Evolutionary conservation across 2,113 vertebrate genomes (phyloP).

Genomic region (Stomatorhinus ivindoensis): DNA sequence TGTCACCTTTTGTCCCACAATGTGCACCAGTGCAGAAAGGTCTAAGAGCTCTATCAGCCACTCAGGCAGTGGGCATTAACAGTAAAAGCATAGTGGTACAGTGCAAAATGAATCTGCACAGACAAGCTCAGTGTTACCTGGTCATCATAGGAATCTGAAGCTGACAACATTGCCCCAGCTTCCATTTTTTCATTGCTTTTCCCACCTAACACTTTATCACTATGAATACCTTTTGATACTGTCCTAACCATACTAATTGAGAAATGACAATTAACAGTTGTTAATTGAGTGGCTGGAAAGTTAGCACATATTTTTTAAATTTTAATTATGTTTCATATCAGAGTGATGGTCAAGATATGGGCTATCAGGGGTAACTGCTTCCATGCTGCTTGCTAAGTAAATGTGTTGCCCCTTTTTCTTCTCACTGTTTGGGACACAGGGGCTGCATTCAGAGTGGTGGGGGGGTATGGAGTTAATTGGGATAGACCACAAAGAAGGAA

Average conservation of each 20-base stretch:
- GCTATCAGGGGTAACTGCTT: not conserved
- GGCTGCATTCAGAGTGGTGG: constrained; percentile 29
- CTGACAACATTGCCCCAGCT: not conserved
- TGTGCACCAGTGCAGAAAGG: not conserved
- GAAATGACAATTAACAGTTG: not conserved
- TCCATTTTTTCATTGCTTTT: not conserved
- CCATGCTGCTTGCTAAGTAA: not conserved
- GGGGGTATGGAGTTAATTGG: not conserved
- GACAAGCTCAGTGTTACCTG: not conserved
- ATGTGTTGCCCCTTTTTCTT: constrained; percentile 36
- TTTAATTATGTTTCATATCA: not conserved
- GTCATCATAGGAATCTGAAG: not conserved
- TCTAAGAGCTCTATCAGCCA: not conserved
- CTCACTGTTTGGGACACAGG: constrained; percentile 34
- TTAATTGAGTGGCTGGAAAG: not conserved
- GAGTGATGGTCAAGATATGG: not conserved
- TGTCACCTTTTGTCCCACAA: not conserved
- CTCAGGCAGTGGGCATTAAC: not conserved
- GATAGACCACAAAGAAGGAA: constrained; percentile 37
- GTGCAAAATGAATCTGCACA: not conserved
- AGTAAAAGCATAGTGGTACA: not conserved
- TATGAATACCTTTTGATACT: not conserved
- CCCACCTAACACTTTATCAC: not conserved
- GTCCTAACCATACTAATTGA: not conserved
- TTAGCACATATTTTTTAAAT: not conserved